Base-by-base conservation (phyloP, 2,797 vertebrate species). In the Microhierax caerulescens region DNA sequence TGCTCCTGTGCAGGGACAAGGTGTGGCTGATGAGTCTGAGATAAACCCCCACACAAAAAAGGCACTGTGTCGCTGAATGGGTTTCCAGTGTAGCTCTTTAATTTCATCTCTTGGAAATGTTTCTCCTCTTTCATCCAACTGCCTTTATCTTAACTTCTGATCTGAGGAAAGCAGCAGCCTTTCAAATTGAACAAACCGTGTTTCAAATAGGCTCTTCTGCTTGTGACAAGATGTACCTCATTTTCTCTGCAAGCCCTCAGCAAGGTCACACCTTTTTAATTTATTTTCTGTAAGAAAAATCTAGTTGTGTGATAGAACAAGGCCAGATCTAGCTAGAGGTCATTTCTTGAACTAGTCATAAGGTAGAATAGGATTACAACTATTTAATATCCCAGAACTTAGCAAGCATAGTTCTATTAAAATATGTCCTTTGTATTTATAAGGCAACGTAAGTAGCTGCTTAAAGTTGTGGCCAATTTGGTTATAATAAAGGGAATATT, bases 251-350 rank as follows among this genome's bases (percentile, higher is more conserved):
- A 98, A 98, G 99, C 98, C 98, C 98, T 98, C 98, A 99, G 99
- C 99, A 99, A 99, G 99, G 99, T 99, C 99, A 99, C 98, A 98
- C 98, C 98, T 99, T 99, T 99, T 99, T 99, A 98, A 99, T 99
- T 99, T 99, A 99, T 99, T 99, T 98, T 99, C 98, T 98, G 98
- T 98, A 98, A 98, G 98, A 97, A 99, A 98, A 98, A 98, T 98
- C 98, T 97, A 98, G 97, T 97, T 97, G 97, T 94, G 89, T 98
- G 98, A 97, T 97, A 97, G 99, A 99, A 98, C 98, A 99, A 99
- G 98, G 98, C 98, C 97, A 94, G 98, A 98, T 98, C 99, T 99
- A 97, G 98, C 98, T 99, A 98, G 98, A 99, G 99, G 99, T 99
- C 99, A 99, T 98, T 99, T 98, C 98, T 98, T 95, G 95, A 99